Percentiles rank a stretch among this genome's conserved stretches.
These are phyloP conservation scores for Tokudaia muenninki DNA, from an alignment of 2,797 vertebrate species.

Conservation along the genomic window DNA sequence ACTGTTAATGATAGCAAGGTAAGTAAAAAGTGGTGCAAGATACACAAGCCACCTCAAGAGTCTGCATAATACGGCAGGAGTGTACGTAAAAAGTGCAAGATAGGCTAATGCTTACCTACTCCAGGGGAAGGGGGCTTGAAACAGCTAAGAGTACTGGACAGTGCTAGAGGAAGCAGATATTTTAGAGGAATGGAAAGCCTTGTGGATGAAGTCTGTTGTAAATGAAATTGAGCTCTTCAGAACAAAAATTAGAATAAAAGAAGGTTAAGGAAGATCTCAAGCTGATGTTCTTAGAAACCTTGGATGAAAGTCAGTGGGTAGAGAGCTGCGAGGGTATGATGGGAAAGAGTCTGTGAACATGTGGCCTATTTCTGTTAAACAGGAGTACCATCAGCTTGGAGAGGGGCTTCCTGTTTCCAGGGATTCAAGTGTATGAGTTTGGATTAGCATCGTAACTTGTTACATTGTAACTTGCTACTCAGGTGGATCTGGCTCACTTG, in stretches of 20 bases:
- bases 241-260: not conserved
- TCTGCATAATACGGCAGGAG: not conserved
- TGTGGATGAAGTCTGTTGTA: not conserved
- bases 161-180: not conserved
- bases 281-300: not conserved
- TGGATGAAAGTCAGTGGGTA: not conserved
- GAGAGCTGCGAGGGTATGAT: not conserved
- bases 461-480: constrained; percentile 49
- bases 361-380: not conserved
- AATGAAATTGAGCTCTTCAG: constrained; percentile 28
- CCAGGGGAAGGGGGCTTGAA: constrained; percentile 19
- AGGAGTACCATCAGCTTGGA: not conserved
- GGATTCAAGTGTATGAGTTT: constrained; percentile 19
- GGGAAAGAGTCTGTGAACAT: not conserved
- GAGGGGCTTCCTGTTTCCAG: not conserved
- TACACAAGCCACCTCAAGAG: not conserved
- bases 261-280: not conserved
- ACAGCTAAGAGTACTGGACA: not conserved
- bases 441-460: constrained; percentile 35
- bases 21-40: not conserved
- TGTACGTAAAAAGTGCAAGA: not conserved
- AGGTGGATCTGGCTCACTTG: not conserved
- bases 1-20: not conserved
- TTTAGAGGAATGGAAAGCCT: not conserved
- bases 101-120: not conserved